Evolutionary conservation across 2,113 vertebrate species (phyloP).

Genomic region (Catharus fuscescens): DNA sequence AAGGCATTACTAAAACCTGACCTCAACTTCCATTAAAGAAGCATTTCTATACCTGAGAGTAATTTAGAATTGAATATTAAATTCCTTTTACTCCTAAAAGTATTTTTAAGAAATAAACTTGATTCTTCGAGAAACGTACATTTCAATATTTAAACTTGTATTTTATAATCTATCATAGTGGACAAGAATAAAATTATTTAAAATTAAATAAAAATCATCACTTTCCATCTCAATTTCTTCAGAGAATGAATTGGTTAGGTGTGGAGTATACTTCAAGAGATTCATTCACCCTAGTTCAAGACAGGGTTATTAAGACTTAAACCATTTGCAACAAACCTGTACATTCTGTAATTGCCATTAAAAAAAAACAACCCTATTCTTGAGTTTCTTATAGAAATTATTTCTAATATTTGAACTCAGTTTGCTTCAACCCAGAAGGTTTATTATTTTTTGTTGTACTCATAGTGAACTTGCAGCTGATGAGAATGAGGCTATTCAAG

Average conservation of each 20-base stretch:
- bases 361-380: background rate
- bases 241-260: background rate
- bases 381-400: background rate
- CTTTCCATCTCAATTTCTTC: background rate
- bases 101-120: background rate
- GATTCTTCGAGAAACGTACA: background rate
- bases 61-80: background rate
- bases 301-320: background rate
- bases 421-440: background rate
- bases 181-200: background rate
- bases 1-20: background rate
- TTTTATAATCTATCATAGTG: background rate
- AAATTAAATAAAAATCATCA: background rate
- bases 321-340: background rate
- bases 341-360: background rate
- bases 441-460: background rate
- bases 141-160: background rate
- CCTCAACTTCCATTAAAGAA: constrained; percentile 21
- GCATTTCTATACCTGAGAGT: background rate
- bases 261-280: background rate
- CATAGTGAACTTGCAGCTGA: background rate
- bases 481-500: background rate
- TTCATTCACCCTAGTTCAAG: background rate
- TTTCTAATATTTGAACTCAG: background rate
- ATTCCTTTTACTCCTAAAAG: background rate